Base-by-base conservation (phyloP, 2,797 vertebrate species). In the Rhinichthys osculus region DNA sequence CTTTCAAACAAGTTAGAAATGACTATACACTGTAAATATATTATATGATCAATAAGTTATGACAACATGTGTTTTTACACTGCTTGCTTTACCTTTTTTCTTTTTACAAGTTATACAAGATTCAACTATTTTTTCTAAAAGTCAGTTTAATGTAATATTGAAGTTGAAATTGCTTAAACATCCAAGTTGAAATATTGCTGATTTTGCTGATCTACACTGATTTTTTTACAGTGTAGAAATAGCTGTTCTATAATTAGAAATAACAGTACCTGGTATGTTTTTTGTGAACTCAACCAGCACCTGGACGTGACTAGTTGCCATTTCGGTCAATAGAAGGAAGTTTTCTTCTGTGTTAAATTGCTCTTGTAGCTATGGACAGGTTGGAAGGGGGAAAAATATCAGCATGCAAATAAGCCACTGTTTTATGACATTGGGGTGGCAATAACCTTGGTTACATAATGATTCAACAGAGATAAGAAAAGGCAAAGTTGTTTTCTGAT, bases 281-380 rank as follows among this genome's bases (percentile, higher is more conserved):
- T 99, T 99, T 14, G 98, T 99, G 93, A 99, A 99, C 93, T 99
- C 98, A 90, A 99, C 98, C 73, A 99, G 96, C 87, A 99, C 95
- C 89, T 99, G 97, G 79, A 99, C 98, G 13, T 99, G 98, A 94
- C 93, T 99, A 44, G 98, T 99, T 87, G 98, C 98, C 96, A 99
- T 97, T 94, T 99, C 98, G 47, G 98, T 99, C 93, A 99, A 91
- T 78, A 99, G 95, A n/a, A 99, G 95, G 93, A 99, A 98, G 93
- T 99, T 99, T 92, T 98, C 97, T 91, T 99, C 98, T 71, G 94
- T 93, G 1, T 94, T 98, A 94, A 97, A 98, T 91, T 99, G 97
- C 47, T 99, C 98, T 17, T 99, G 97, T 81, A 98, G 94, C 97
- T 98, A 91, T 3, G 23, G 54, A 81, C 47, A 89, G 30, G 88